Percentiles rank a stretch among this genome's conserved stretches.
Evolutionary conservation across 2,113 vertebrate genomes (phyloP).

Genomic region (Myanophis thanlyinensis): DNA sequence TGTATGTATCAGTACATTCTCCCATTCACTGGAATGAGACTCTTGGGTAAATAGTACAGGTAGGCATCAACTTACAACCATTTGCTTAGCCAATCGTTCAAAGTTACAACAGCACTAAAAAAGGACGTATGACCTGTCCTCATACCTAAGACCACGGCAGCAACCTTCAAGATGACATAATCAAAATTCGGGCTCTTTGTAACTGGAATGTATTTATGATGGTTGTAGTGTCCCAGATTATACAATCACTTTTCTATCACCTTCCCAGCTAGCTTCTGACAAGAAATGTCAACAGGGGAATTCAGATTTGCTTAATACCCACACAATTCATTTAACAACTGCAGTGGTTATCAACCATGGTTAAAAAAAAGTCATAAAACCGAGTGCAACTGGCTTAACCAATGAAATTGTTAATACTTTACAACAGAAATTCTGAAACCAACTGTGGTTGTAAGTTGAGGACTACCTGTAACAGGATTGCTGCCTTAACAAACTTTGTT

Average conservation of each 20-base stretch:
- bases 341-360: background rate
- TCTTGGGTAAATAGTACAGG: background rate
- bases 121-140: background rate
- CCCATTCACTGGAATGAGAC: background rate
- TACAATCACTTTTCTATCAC: background rate
- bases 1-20: background rate
- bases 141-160: background rate
- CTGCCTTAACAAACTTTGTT: background rate
- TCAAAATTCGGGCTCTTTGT: background rate
- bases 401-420: background rate
- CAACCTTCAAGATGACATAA: background rate
- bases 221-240: background rate
- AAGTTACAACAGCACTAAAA: background rate
- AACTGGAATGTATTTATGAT: background rate
- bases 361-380: background rate
- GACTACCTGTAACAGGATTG: background rate
- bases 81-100: background rate
- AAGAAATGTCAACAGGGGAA: background rate
- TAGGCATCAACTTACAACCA: background rate
- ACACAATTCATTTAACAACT: background rate
- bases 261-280: no score
- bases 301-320: background rate
- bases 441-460: background rate
- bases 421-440: background rate
- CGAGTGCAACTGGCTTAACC: background rate